These are phyloP conservation scores for Petaurus breviceps DNA, from an alignment of 2,113 vertebrate species.

Conservation along the genomic window DNA sequence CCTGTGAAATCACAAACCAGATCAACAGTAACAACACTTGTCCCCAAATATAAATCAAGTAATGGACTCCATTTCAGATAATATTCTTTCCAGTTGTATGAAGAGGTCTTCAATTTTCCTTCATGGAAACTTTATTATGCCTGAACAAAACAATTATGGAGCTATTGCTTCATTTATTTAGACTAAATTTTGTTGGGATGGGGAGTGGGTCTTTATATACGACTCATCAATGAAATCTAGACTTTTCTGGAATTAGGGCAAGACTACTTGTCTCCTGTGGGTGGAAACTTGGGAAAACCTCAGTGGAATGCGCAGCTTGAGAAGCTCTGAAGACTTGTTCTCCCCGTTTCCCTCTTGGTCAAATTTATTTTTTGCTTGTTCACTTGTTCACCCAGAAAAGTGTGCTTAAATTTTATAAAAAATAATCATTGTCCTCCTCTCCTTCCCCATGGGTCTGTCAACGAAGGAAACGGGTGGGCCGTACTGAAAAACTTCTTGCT, in stretches of 20 bases:
- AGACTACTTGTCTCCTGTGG: background rate
- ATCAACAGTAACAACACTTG: background rate
- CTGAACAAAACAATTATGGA: constrained; percentile 34
- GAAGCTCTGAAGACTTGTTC: background rate
- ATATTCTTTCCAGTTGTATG: background rate
- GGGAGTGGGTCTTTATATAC: background rate
- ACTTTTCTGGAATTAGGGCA: background rate
- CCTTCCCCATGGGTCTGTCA: background rate
- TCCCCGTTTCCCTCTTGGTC: background rate
- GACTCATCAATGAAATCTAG: constrained; percentile 9
- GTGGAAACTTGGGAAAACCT: background rate
- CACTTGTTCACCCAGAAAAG: background rate
- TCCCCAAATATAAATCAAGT: background rate
- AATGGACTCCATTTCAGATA: background rate
- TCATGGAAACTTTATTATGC: background rate
- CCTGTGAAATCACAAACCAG: background rate
- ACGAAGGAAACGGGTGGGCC: background rate
- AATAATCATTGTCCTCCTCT: background rate
- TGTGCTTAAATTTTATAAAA: constrained; percentile 30
- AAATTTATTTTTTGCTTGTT: background rate
- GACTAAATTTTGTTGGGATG: background rate
- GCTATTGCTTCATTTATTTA: background rate
- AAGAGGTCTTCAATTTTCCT: constrained; percentile 33
- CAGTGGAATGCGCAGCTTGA: background rate
- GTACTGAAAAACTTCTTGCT: constrained; percentile 27